Evolutionary conservation across 1,140 invertebrate genomes (phyloP).

Genomic region (Anthonomus grandis): DNA sequence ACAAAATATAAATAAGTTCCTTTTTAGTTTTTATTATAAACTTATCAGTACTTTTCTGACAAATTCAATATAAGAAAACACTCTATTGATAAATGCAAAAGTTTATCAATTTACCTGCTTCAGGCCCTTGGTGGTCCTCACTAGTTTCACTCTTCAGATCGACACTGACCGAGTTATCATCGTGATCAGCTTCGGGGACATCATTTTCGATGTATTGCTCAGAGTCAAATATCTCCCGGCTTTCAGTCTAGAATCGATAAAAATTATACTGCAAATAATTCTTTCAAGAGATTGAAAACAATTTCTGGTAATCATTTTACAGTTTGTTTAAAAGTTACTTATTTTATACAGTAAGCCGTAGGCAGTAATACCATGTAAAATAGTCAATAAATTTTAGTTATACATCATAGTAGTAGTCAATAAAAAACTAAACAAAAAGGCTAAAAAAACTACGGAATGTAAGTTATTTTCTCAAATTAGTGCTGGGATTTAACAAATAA

Average conservation of each 20-base stretch:
- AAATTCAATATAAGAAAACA: background rate
- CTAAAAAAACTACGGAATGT: no score
- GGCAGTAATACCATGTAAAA: no score
- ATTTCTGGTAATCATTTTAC: no score
- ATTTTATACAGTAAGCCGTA: no score
- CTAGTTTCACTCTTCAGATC: constrained; percentile 49
- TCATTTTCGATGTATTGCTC: constrained; percentile 23
- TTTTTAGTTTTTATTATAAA: background rate
- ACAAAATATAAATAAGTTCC: background rate
- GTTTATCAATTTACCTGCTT: constrained; percentile 43
- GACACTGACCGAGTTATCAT: constrained; percentile 44
- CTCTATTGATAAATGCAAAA: background rate
- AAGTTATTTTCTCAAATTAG: no score
- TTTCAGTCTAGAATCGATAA: constrained; percentile 14
- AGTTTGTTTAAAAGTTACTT: no score
- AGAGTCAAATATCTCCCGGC: constrained; percentile 4
- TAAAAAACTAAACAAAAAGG: no score
- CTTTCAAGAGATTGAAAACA: constrained; percentile 5
- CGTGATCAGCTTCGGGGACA: constrained; percentile 36
- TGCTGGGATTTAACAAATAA: no score
- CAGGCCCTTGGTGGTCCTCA: constrained; percentile 52
- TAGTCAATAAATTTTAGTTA: no score
- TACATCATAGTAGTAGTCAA: no score
- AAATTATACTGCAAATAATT: constrained; percentile 11
- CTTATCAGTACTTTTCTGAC: background rate